Conservation (phyloP, 2,797 vertebrate genomes). For the Sciurus carolinensis region DNA sequence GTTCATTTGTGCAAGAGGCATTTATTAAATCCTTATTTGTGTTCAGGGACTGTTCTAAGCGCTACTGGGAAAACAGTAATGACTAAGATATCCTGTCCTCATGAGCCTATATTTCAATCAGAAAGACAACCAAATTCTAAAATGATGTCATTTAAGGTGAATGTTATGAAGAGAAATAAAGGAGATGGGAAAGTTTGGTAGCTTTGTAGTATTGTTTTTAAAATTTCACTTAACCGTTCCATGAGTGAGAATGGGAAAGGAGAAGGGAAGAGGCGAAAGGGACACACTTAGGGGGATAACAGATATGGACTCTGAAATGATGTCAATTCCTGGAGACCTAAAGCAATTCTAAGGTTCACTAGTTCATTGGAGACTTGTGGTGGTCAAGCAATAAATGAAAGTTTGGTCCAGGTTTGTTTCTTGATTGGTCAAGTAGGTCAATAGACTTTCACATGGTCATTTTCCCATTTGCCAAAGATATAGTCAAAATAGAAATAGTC, state of each 20-base stretch:
- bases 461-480: not conserved
- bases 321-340: not conserved
- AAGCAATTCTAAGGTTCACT: not conserved
- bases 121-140: not conserved
- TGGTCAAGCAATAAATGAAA: not conserved
- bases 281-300: not conserved
- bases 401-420: constrained; percentile 2
- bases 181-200: not conserved
- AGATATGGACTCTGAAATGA: not conserved
- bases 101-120: constrained; percentile 37
- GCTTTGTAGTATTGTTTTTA: constrained; percentile 35
- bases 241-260: not conserved
- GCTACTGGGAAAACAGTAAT: not conserved
- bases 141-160: constrained; percentile 38
- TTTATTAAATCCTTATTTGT: constrained; percentile 53
- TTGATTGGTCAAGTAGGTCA: not conserved
- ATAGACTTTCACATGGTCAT: not conserved
- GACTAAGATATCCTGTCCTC: not conserved
- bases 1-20: not conserved
- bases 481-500: not conserved
- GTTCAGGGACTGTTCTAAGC: not conserved
- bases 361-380: not conserved
- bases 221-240: not conserved
- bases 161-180: constrained; percentile 46
- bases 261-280: not conserved